Evolutionary conservation across 2,113 vertebrate species (phyloP), one percentile per base, ranked within the genome.

Genomic region (Elgaria multicarinata): DNA sequence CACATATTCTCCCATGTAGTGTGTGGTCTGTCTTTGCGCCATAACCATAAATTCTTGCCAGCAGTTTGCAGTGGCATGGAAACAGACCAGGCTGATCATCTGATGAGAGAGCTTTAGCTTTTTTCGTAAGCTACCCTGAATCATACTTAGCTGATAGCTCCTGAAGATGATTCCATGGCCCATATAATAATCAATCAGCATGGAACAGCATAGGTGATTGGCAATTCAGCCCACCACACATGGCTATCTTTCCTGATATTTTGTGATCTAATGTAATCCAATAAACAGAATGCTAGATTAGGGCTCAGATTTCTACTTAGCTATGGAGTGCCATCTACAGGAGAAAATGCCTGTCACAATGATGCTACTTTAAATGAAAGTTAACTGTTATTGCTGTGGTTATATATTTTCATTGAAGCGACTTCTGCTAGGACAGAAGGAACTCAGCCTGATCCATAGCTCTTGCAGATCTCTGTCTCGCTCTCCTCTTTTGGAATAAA

Each of bases 271-370:
- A 36, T 9, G 4, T 8, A 66, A 9, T 75, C 80, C 39, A 74
- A 75, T 64, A 39, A 39, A 62, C 46, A 16, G 26, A 64, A 16
- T 50, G 39, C 39, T 89, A 71, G 31, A 75, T 77, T 20, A 55
- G 28, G 26, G 18, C 33, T 67, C 3, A 7, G 3, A 69, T 36
- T 83, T 85, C 62, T 89, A 46, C 10, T 89, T 77, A 89, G 88
- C 71, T 84, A 67, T 55, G 33, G 88, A 84, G 58, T 89, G 88
- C 88, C 82, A 89, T 78, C 82, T 89, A 71, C 82, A 85, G 82
- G 88, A 67, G 33, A 20, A 84, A 83, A 89, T 39, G 2, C 44
- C 16, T 53, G 2, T 83, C 55, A 46, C 36, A 67, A 39, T 53
- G 14, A 53, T 46, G 7, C 33, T 76, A 66, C 13, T 53, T 62